phyloP scores from a whole-genome alignment of 2,888 invertebrate species.

The Tachina grossa region DNA sequence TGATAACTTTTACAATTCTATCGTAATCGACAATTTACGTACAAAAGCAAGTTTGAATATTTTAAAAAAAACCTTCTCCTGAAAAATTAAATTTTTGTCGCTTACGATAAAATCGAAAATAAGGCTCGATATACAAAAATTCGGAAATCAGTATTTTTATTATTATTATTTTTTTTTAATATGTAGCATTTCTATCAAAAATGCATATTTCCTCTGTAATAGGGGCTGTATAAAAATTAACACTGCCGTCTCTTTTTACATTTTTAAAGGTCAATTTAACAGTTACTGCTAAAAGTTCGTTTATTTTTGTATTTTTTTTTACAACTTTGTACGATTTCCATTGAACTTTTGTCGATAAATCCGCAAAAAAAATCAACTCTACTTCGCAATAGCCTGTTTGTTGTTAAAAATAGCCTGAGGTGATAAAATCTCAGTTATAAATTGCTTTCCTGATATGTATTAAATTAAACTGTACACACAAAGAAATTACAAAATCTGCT shows the following conservation, averaged over 20 bases:
- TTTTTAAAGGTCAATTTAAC: conserved; percentile 42
- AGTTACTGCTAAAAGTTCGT: neutral
- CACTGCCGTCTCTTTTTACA: neutral
- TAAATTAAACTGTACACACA: conserved; percentile 37
- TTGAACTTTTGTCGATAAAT: conserved; percentile 26
- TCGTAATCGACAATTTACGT: no score
- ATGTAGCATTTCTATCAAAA: no score
- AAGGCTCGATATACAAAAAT: no score
- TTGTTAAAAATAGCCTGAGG: conserved; percentile 46
- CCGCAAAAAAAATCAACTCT: neutral
- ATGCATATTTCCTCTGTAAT: no score
- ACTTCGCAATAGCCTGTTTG: conserved; percentile 6
- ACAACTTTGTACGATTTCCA: neutral
- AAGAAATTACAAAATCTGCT: conserved; percentile 65
- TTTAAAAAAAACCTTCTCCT: no score
- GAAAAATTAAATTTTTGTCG: no score
- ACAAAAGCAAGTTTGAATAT: no score
- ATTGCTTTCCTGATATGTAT: conserved; percentile 33
- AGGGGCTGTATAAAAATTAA: neutral
- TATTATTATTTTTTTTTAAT: no score
- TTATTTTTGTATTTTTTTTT: conserved; percentile 14
- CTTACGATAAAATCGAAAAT: no score
- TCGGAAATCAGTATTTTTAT: no score
- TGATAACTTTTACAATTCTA: no score
- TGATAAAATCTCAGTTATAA: conserved; percentile 57